Conservation (phyloP, 2,797 vertebrate genomes). For the Lerista edwardsae region DNA sequence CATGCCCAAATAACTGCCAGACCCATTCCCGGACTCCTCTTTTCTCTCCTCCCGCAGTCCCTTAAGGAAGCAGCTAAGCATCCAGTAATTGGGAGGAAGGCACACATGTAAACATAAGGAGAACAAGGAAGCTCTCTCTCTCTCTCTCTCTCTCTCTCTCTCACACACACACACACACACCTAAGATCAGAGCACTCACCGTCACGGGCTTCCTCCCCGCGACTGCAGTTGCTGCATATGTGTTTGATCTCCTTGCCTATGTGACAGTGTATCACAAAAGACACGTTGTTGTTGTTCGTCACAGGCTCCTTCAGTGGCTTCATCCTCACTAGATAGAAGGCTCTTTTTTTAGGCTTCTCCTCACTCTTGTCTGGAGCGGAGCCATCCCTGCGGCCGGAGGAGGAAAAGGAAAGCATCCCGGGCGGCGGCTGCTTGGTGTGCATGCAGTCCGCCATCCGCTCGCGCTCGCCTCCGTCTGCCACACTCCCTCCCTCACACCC, state of each 20-base stretch:
- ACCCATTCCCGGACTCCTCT: slow-evolving; percentile 28
- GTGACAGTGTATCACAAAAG: slow-evolving; percentile 95
- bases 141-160: slow-evolving; percentile 46
- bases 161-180: slow-evolving; percentile 46
- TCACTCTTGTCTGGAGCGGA: slow-evolving; percentile 74
- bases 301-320: slow-evolving; percentile 88
- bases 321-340: slow-evolving; percentile 91
- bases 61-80: slow-evolving; percentile 44
- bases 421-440: slow-evolving; percentile 77
- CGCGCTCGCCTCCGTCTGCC: slow-evolving; percentile 74
- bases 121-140: slow-evolving; percentile 38
- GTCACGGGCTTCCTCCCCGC: slow-evolving; percentile 89
- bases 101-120: slow-evolving; percentile 24
- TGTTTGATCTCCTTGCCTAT: slow-evolving; percentile 99
- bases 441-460: slow-evolving; percentile 84
- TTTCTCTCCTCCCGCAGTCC: slow-evolving; percentile 43
- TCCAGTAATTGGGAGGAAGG: slow-evolving; percentile 34
- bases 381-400: slow-evolving; percentile 78
- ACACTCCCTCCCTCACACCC: slow-evolving; percentile 57
- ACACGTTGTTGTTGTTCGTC: slow-evolving; percentile 85
- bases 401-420: slow-evolving; percentile 73
- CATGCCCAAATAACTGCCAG: slow-evolving; percentile 50
- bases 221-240: slow-evolving; percentile 99
- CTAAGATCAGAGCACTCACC: slow-evolving; percentile 84
- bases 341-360: slow-evolving; percentile 87